Evolutionary conservation across 2,888 invertebrate species (phyloP).

Genomic region (Scaeva pyrastri): DNA sequence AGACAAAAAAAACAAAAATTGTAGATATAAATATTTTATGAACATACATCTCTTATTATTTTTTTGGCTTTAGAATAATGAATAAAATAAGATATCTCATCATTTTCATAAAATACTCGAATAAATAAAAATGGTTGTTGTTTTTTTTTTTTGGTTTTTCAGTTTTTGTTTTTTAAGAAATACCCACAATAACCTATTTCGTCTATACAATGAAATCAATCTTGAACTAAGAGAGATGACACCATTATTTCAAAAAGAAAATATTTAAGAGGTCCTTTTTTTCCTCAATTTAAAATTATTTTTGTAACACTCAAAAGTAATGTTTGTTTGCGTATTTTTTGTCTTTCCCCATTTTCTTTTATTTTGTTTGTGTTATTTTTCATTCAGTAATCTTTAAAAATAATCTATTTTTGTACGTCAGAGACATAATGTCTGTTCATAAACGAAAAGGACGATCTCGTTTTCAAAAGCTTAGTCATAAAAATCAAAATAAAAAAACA

Average conservation of each 20-base stretch:
- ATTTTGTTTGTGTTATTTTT: slow-evolving; percentile 9
- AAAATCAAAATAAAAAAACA: no score
- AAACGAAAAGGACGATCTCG: no score
- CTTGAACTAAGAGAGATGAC: neutral
- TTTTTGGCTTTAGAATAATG: slow-evolving; percentile 19
- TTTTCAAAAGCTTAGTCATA: no score
- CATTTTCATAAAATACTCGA: slow-evolving; percentile 12
- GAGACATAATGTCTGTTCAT: no score
- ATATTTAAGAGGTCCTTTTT: neutral
- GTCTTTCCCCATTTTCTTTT: neutral
- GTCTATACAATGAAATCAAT: neutral
- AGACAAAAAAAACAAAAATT: neutral
- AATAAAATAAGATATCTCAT: slow-evolving; percentile 30
- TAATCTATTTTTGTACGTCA: slow-evolving; percentile 1
- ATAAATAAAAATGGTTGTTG: neutral
- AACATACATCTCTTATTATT: neutral
- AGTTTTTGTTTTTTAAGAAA: neutral
- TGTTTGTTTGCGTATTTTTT: neutral
- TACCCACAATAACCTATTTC: neutral
- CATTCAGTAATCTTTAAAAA: slow-evolving; percentile 17
- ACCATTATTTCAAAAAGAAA: neutral
- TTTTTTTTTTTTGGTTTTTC: neutral
- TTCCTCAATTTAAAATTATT: slow-evolving; percentile 33
- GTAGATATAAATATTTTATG: neutral
- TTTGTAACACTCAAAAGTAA: slow-evolving; percentile 14